phyloP scores from a whole-genome alignment of 2,797 vertebrate species.

The Hylomyscus alleni region DNA sequence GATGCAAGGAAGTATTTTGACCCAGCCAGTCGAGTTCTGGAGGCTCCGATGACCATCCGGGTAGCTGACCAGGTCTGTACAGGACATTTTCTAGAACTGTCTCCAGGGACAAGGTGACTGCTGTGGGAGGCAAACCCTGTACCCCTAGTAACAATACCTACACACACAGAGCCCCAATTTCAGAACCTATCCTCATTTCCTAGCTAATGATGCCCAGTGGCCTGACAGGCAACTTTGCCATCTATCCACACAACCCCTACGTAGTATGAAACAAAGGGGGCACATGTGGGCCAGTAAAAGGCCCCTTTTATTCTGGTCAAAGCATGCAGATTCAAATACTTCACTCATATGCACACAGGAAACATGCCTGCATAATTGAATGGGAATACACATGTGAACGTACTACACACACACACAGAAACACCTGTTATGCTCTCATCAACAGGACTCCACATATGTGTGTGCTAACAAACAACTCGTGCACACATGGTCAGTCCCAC shows the following conservation, averaged over 20 bases:
- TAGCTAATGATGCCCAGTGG: rapidly evolving
- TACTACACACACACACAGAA: not conserved
- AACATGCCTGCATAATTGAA: not conserved
- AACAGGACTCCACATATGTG: too few species aligned
- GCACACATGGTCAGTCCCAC: not conserved
- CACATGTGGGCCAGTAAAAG: not conserved
- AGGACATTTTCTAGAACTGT: not conserved
- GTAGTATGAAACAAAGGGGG: rapidly evolving
- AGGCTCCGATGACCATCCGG: constrained; percentile 92
- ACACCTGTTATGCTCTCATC: not conserved
- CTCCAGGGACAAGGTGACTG: not conserved
- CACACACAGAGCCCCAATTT: not conserved
- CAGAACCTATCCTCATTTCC: not conserved
- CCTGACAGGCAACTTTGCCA: too few species aligned
- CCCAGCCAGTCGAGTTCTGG: constrained; percentile 92
- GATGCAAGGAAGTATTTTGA: constrained; percentile 93
- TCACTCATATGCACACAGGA: rapidly evolving
- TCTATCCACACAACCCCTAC: not conserved
- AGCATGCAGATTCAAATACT: too few species aligned
- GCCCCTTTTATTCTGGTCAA: too few species aligned
- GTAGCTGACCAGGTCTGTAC: constrained; percentile 93
- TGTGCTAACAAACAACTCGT: too few species aligned
- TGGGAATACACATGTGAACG: rapidly evolving
- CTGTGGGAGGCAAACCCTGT: not conserved
- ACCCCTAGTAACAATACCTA: not conserved